Conservation (phyloP, 2,113 vertebrate species). For the Alethe diademata region DNA sequence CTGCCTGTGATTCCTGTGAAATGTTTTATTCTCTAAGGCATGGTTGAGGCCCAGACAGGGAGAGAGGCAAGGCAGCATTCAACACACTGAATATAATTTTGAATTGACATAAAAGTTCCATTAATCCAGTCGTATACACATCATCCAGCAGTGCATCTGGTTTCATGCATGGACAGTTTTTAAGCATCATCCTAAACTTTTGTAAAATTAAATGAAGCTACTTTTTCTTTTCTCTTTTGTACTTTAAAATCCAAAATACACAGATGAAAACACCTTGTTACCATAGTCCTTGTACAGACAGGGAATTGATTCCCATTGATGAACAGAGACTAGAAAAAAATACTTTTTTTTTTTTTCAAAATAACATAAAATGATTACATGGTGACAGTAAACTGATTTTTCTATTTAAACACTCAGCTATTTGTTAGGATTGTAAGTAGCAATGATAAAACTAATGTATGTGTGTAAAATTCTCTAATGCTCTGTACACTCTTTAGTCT, state of each 20-base stretch:
- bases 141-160: not conserved
- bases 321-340: not conserved
- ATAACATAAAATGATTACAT: not conserved
- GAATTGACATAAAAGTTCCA: not conserved
- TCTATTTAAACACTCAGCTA: not conserved
- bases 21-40: not conserved
- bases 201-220: not conserved
- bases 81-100: not conserved
- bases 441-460: not conserved
- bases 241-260: not conserved
- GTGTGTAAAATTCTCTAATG: not conserved
- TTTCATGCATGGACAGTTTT: not conserved
- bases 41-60: not conserved
- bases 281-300: not conserved
- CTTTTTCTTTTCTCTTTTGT: not conserved
- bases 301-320: not conserved
- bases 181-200: not conserved
- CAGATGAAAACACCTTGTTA: not conserved
- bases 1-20: not conserved
- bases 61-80: not conserved
- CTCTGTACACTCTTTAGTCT: not conserved
- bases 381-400: not conserved
- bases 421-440: not conserved
- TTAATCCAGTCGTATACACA: not conserved
- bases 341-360: not conserved